Evolutionary conservation across 2,113 vertebrate genomes (phyloP), one percentile per base, ranked within the genome.

Genomic region (Erinaceus europaeus): DNA sequence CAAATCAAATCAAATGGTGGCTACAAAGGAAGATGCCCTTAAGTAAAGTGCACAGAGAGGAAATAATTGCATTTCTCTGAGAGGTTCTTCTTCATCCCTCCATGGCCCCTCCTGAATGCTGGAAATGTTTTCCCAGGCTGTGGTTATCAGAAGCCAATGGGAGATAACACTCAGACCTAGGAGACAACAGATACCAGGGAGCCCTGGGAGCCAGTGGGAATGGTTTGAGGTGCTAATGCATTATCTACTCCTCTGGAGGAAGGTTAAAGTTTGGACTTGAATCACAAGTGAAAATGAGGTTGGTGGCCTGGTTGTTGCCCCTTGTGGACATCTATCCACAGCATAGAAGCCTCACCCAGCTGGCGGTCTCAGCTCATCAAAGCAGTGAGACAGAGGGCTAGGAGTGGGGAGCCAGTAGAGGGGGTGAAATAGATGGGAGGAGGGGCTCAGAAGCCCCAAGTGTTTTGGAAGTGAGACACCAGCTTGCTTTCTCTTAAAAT

Each of bases 161-260:
- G 57, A 87, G 32, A 50, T 52, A n/a, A 32, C n/a, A 42, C 48
- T 69, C 13, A 40, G 77, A 64, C 61, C 59, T 50, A 29, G 55
- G 50, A 40, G 52, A 72, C 65, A 53, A 79, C 80, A 81, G 55
- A 90, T 21, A 65, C 38, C 78, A 32, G 50, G 0, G 11, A 20
- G 74, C 78, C 75, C 92, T 48, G 82, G 71, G 78, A 90, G 77
- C 79, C 4, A 0, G 36, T 12, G 7, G 55, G n/a, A 46, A 29
- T 59, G n/a, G 46, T 79, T 62, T 38, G 87, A 94, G 78, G 91
- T 94, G 87, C 83, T 91, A 92, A 95, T 94, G 94, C 76, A 93
- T 83, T 71, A 55, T 67, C 78, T 76, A 36, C 79, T 80, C 69
- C 88, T 86, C 88, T 36, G 34, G 69, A 94, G 89, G 81, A 85